Evolutionary conservation across 2,888 invertebrate genomes (phyloP), one percentile per base, ranked within the genome.

Genomic region (Hypsopygia costalis): DNA sequence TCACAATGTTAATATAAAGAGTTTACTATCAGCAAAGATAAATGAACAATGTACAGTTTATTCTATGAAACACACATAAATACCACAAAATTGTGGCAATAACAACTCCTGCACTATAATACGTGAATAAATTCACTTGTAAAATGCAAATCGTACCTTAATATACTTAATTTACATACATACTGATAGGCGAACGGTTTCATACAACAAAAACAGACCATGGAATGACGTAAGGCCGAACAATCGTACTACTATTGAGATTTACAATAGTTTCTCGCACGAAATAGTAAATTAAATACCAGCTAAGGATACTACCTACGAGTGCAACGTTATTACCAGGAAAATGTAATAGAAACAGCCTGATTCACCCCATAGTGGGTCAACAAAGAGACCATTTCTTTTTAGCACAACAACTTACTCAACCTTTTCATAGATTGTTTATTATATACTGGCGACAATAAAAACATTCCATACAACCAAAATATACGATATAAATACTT

Each of bases 341-440:
- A 62, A 63, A 62, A 63, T 57, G 49, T 43, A 58, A 56, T 43
- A 57, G 62, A 64, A 69, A 66, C 62, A 69, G 16, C 55, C 44
- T 51, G 55, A 49, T 46, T 52, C 46, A 49, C 41, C 37, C 16
- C 33, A 48, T 44, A 47, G 36, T 37, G 44, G 49, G 51, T 49
- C 55, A 57, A 56, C 55, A 57, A 55, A 57, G 51, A 50, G 34
- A 30, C 39, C 36, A 25, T 25, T 6, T 25, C 25, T 25, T 25
- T 25, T 25, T 25, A 8, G n/a, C 25, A 25, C 25, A 25, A 5
- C 2, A 5, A 5, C 2, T n/a, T 8, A 4, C 1, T 25, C 7
- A 4, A 25, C 25, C 2, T 4, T 25, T 25, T 6, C 16, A 16
- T 4, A 16, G 16, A 2, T 16, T 16, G 16, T 4, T 3, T 25